Percentiles rank a stretch among this genome's conserved stretches.
Conservation (phyloP, 2,888 invertebrate genomes). For the Dynastes tityus region DNA sequence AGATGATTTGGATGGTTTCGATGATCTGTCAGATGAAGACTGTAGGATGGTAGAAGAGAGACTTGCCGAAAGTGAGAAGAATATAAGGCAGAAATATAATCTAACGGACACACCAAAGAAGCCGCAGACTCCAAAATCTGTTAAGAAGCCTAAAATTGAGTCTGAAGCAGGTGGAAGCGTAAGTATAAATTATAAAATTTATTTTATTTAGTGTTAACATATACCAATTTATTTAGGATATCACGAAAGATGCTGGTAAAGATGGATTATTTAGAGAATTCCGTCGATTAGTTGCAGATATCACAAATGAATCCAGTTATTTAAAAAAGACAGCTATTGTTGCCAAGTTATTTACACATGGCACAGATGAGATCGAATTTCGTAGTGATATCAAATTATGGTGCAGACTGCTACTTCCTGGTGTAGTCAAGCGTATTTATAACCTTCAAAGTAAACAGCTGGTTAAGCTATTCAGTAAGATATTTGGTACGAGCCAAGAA, state of each 20-base stretch:
- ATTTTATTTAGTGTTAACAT: background rate
- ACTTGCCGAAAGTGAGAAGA: conserved; percentile 76
- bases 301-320: conserved; percentile 86
- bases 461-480: conserved; percentile 88
- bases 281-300: conserved; percentile 82
- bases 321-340: conserved; percentile 85
- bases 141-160: conserved; percentile 48
- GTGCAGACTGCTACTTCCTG: conserved; percentile 88
- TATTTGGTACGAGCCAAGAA: conserved; percentile 82
- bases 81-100: conserved; percentile 72
- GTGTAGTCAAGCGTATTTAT: conserved; percentile 87
- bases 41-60: conserved; percentile 77
- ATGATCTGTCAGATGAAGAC: conserved; percentile 78
- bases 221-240: background rate
- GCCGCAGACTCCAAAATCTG: conserved; percentile 54
- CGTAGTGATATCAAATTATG: conserved; percentile 85
- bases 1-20: conserved; percentile 87
- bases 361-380: conserved; percentile 77
- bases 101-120: conserved; percentile 61
- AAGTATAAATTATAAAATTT: background rate
- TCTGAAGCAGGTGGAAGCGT: background rate
- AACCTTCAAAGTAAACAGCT: conserved; percentile 95
- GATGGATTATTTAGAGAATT: conserved; percentile 87
- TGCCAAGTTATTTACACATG: conserved; percentile 78
- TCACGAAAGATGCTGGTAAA: conserved; percentile 63